These are phyloP conservation scores for Sula dactylatra DNA, from an alignment of 2,113 vertebrate species.

Conservation along the genomic window DNA sequence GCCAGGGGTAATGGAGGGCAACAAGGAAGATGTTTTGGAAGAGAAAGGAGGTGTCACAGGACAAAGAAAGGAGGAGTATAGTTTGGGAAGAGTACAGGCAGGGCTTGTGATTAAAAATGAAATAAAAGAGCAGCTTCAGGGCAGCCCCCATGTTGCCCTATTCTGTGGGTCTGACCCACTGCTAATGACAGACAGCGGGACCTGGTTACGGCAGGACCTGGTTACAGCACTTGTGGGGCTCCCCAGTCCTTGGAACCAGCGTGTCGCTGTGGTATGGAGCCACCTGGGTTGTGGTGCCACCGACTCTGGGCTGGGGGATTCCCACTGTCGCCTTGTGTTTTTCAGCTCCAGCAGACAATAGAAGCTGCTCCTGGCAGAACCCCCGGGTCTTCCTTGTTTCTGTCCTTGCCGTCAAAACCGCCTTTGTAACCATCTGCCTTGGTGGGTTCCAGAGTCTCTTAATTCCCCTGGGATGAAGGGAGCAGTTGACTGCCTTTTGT, in stretches of 20 bases:
- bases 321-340: not conserved
- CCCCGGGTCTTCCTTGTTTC: not conserved
- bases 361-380: not conserved
- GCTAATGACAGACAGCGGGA: not conserved
- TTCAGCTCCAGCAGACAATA: not conserved
- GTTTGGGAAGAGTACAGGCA: not conserved
- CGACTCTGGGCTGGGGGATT: rapidly evolving
- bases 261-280: rapidly evolving
- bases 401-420: not conserved
- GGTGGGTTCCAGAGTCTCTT: not conserved
- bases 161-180: not conserved
- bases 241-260: not conserved
- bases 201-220: not conserved
- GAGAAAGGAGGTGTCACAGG: not conserved
- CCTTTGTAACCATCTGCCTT: not conserved
- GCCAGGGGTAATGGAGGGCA: not conserved
- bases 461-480: not conserved
- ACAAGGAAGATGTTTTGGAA: not conserved
- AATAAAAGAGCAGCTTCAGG: not conserved
- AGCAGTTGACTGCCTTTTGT: not conserved
- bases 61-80: not conserved
- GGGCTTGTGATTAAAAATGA: not conserved
- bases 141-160: not conserved
- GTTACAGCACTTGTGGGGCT: not conserved
- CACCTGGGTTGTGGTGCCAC: not conserved